A percentile compares a stretch with the other conserved stretches of the same genome.
These are phyloP conservation scores for Psilanteris sp. DNA, from an alignment of 1,140 invertebrate species.

Conservation along the genomic window DNA sequence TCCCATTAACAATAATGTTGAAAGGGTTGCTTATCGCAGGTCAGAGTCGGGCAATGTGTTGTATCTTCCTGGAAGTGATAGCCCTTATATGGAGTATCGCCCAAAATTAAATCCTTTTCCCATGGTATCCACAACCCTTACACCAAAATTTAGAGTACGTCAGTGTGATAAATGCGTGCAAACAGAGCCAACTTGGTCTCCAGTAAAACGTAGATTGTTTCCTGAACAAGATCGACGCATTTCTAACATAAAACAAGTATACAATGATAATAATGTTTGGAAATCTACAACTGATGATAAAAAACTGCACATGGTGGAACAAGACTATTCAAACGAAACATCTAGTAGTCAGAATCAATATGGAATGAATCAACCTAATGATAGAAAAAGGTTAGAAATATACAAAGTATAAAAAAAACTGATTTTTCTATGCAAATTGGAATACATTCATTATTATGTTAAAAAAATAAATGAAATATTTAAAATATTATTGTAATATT, in stretches of 20 bases:
- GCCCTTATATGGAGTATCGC: conserved; percentile 82
- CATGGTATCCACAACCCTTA: conserved; percentile 71
- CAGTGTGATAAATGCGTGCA: conserved; percentile 82
- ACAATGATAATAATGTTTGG: conserved; percentile 63
- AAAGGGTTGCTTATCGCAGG: conserved; percentile 80
- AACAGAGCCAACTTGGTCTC: conserved; percentile 79
- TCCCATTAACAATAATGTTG: conserved; percentile 83
- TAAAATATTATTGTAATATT: no score
- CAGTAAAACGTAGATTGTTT: conserved; percentile 74
- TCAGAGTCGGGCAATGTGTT: conserved; percentile 75
- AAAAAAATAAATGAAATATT: no score
- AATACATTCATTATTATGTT: no score
- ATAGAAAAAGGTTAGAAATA: no score
- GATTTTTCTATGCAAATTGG: no score
- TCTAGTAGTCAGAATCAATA: no score
- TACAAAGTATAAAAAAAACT: no score
- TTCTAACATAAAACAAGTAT: conserved; percentile 44
- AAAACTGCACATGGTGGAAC: conserved; percentile 24
- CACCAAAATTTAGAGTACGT: conserved; percentile 80
- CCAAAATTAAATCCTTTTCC: conserved; percentile 64
- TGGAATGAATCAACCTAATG: no score
- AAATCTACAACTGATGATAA: conserved; percentile 29
- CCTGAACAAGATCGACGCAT: conserved; percentile 71
- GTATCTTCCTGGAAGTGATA: conserved; percentile 77
- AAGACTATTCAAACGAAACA: conserved; percentile 70